Evolutionary conservation across 1,140 invertebrate species (phyloP), one percentile per base, ranked within the genome.

Genomic region (Luehdorfia chinensis): DNA sequence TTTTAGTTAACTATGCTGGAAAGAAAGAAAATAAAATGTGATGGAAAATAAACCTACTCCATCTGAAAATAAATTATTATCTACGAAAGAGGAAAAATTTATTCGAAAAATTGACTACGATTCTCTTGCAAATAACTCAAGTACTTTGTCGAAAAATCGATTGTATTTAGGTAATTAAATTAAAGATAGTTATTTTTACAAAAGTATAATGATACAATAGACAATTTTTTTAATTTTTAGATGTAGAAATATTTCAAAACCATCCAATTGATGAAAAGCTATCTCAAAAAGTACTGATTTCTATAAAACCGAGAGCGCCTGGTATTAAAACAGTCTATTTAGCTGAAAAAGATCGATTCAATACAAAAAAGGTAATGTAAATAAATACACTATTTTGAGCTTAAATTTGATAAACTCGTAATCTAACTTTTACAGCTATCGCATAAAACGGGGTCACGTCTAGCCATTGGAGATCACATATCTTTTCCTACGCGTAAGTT

Each of bases 41-140:
- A 85, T 85, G 81, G 81, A 83, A 79, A 72, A 70, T 81, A 81
- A 77, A 63, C 65, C 74, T 52, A 58, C 53, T 61, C 64, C 74
- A 69, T 74, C 69, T 15, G 75, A 75, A 50, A 76, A 67, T 43
- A 77, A 80, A 65, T 58, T 68, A 59, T 55, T 75, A 66, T 68
- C 66, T 56, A 75, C 71, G 51, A 64, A 69, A 55, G 71, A 84
- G 58, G 76, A 85, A 54, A 78, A 78, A 59, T 59, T 74, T 12
- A 71, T 72, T 50, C 65, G 70, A 27, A 55, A 77, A 58, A 53
- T 73, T 21, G 57, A 83, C 36, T 80, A 75, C 67, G 66, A 77
- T 51, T 57, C 50, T 8, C 19, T 67, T 19, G 47, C 51, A 16
- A 59, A 55, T 47, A 23, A 12, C 28, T 55, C 67, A 18, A 39